A percentile compares a stretch with the other conserved stretches of the same genome.
phyloP scores from a whole-genome alignment of 2,888 invertebrate species.

The Leptura quadrifasciata region DNA sequence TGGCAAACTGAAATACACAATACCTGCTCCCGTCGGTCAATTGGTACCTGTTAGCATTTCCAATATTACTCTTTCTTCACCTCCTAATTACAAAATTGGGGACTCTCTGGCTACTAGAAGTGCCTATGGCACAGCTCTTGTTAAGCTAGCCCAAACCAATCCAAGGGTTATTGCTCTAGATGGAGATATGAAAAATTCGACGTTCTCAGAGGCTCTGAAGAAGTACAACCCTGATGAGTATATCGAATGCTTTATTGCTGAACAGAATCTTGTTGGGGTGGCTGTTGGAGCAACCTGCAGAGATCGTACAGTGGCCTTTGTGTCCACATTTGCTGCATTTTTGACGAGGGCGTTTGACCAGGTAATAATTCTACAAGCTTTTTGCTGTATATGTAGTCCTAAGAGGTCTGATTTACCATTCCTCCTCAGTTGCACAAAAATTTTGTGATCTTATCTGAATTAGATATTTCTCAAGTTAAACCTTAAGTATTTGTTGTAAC shows the following conservation, averaged over 20 bases:
- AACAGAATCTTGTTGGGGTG: constrained; percentile 97
- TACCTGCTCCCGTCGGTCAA: constrained; percentile 79
- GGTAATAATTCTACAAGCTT: constrained; percentile 71
- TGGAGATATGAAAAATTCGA: constrained; percentile 99
- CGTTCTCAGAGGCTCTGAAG: constrained; percentile 94
- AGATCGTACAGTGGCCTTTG: constrained; percentile 93
- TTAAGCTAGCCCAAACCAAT: constrained; percentile 86
- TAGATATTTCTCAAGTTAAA: too few species aligned
- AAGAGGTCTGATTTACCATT: too few species aligned
- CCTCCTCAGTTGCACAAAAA: too few species aligned
- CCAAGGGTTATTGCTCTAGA: constrained; percentile 93
- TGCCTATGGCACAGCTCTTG: constrained; percentile 95
- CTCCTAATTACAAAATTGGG: constrained; percentile 88
- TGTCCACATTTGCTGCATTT: constrained; percentile 98
- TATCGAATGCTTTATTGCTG: constrained; percentile 99
- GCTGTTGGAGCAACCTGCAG: constrained; percentile 97
- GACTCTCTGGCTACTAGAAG: constrained; percentile 90
- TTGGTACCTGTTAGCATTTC: constrained; percentile 83
- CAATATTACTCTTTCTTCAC: constrained; percentile 82
- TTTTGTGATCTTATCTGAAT: too few species aligned
- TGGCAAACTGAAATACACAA: constrained; percentile 77
- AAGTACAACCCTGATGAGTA: constrained; percentile 83
- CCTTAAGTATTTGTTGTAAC: too few species aligned
- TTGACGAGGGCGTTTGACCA: constrained; percentile 97
- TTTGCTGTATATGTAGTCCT: too few species aligned